These are phyloP conservation scores for Dinothrombium tinctorium DNA, from an alignment of 1,140 invertebrate species.

Conservation along the genomic window DNA sequence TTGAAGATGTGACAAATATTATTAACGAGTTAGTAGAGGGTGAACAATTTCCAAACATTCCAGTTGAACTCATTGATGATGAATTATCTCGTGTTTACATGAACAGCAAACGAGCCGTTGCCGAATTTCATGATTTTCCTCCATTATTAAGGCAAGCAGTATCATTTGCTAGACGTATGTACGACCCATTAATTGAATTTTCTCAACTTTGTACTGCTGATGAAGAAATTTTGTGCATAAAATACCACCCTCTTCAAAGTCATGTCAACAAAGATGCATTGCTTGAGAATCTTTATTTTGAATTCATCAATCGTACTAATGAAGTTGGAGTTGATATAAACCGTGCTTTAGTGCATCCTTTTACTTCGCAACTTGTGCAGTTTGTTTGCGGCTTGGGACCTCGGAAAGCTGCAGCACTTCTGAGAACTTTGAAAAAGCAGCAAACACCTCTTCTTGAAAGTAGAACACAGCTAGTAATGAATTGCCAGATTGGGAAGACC, in stretches of 20 bases:
- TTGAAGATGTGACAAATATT: conserved; percentile 55
- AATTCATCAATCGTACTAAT: conserved; percentile 80
- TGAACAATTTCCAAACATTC: conserved; percentile 63
- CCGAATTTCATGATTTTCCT: conserved; percentile 79
- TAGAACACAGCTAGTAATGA: conserved; percentile 75
- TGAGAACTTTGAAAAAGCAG: conserved; percentile 41
- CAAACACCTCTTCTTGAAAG: conserved; percentile 85
- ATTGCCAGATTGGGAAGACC: conserved; percentile 90
- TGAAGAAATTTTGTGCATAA: conserved; percentile 80
- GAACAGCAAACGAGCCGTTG: conserved; percentile 59
- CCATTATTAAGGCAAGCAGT: conserved; percentile 63
- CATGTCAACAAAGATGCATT: conserved; percentile 61
- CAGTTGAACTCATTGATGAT: conserved; percentile 76
- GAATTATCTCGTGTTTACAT: conserved; percentile 71
- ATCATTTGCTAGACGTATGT: conserved; percentile 65
- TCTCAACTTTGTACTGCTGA: conserved; percentile 81
- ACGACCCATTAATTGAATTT: conserved; percentile 89
- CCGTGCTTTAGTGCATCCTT: conserved; percentile 56
- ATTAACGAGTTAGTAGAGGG: conserved; percentile 46
- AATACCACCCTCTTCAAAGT: conserved; percentile 69
- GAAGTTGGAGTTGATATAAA: conserved; percentile 99
- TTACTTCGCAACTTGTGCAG: conserved; percentile 74
- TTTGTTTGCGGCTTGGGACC: conserved; percentile 93
- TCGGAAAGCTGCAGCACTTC: conserved; percentile 65
- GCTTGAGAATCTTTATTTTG: conserved; percentile 53